Base-by-base conservation (phyloP, 2,888 invertebrate genomes). In the Cryptus viduatorius region DNA sequence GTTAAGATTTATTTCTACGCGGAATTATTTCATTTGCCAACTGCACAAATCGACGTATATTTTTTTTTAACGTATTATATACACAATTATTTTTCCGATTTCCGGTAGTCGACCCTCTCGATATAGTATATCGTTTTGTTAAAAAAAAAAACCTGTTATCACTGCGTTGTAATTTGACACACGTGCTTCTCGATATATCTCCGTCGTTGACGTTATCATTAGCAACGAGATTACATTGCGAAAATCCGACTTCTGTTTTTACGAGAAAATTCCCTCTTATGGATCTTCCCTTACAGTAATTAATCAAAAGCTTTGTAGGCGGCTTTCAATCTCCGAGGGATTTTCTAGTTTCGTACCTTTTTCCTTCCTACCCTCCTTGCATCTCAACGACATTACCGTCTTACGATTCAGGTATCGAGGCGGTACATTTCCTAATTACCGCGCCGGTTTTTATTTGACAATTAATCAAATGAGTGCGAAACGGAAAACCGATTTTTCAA, bases 261-360 rank as follows among this genome's bases (percentile, higher is more conserved):
- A 44, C 14, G 61, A 64, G 50, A 50, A 64, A 64, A 64, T 19
- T 44, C 42, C 64, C 61, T 48, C 64, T 19, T 71, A 71, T 79
- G 61, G 42, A 64, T 71, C 50, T 71, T 50, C 64, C 44, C 71
- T 71, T 12, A 46, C 61, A 48, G 42, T 71, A 64, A 72, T 79
- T 79, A 79, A 79, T 71, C 64, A 50, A 79, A 65, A 73, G 67
- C 56, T 76, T 19, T 50, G 64, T 37, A 42, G 14, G 29, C 67
- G 59, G 48, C 67, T 80, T 67, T 44, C 46, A 44, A 56, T 56
- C 53, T 42, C 24, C 44, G 12, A 44, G 31, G 72, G 46, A 73
- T 79, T 44, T 65, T 53, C 24, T 12, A 29, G 64, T 14, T 64
- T 42, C 48, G 14, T n/a, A 44, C 56, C 16, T 14, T 65, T 12